A percentile compares a stretch with the other conserved stretches of the same genome.
phyloP scores from a whole-genome alignment of 2,888 invertebrate genomes.

The Cancer borealis region DNA sequence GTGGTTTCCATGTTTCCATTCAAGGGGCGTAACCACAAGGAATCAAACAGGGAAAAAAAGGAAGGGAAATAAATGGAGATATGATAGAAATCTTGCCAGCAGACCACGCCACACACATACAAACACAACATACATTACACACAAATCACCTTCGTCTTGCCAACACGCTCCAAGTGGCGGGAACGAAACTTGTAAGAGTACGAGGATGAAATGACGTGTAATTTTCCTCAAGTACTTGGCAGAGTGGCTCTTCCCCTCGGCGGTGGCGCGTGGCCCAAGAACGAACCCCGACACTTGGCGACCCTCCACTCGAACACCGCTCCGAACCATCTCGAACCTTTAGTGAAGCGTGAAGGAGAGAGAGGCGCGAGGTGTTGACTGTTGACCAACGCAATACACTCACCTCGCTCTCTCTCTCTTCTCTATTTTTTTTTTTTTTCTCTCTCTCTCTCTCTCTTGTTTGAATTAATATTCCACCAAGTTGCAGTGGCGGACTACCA shows the following conservation, averaged over 20 bases:
- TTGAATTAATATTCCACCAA: background rate
- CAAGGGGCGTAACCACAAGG: too few species aligned
- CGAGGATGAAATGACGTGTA: background rate
- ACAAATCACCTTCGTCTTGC: background rate
- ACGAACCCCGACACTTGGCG: background rate
- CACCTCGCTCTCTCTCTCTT: background rate
- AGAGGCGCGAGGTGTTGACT: background rate
- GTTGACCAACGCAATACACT: background rate
- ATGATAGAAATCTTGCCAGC: too few species aligned
- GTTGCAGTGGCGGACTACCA: background rate
- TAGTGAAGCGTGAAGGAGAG: background rate
- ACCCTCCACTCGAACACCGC: background rate
- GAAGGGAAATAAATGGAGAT: too few species aligned
- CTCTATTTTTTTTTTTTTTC: background rate
- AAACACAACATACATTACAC: too few species aligned
- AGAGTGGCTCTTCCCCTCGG: background rate
- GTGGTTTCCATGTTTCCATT: too few species aligned
- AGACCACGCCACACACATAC: too few species aligned
- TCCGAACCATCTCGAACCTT: background rate
- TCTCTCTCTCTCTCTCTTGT: conserved; percentile 1
- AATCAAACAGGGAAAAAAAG: too few species aligned
- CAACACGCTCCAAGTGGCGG: background rate
- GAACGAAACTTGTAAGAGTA: background rate
- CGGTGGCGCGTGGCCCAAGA: background rate
- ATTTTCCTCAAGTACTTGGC: conserved; percentile 3